Evolutionary conservation across 2,113 vertebrate genomes (phyloP).

Genomic region (Natator depressus): DNA sequence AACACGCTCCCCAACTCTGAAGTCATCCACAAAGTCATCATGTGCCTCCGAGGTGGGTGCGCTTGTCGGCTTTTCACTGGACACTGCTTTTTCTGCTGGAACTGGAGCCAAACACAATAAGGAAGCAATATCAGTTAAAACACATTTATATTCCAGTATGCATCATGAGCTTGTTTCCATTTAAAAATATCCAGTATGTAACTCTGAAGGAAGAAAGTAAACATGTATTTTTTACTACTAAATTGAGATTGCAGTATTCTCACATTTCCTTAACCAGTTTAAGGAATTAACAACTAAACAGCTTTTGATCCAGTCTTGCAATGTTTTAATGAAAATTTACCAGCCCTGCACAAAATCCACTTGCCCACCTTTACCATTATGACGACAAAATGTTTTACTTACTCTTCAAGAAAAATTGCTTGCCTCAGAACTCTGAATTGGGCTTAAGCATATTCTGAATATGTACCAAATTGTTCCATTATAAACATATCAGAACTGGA

Average conservation of each 20-base stretch:
- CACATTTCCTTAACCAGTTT: neutral
- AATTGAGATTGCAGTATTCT: neutral
- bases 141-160: neutral
- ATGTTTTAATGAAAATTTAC: neutral
- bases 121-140: neutral
- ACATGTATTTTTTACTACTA: neutral
- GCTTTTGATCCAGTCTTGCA: neutral
- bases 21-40: constrained; percentile 88
- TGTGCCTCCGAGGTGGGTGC: constrained; percentile 72
- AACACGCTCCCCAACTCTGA: constrained; percentile 92
- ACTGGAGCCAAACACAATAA: constrained; percentile 61
- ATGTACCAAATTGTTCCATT: neutral
- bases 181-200: neutral
- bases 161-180: neutral
- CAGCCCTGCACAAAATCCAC: neutral
- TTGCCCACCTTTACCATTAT: neutral
- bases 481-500: neutral
- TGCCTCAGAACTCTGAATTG: neutral
- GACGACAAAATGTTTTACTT: neutral
- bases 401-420: neutral
- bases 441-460: neutral
- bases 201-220: neutral
- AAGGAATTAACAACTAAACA: neutral
- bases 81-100: constrained; percentile 74
- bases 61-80: constrained; percentile 77